Conservation (phyloP, 2,888 invertebrate species). For the Ramazzottius varieornatus region DNA sequence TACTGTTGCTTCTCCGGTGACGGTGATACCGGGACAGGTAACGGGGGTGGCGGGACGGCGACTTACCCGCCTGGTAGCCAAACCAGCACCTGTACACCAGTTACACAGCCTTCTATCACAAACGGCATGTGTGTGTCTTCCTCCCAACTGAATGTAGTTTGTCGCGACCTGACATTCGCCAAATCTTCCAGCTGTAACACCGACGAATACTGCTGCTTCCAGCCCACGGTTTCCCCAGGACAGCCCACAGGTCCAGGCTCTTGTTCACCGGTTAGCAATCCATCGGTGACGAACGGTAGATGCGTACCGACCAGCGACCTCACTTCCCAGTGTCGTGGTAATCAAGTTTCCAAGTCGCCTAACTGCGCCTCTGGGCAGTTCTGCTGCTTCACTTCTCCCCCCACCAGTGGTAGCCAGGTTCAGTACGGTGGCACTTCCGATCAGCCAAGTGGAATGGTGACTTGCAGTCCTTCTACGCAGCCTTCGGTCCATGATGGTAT, state of each 20-base stretch:
- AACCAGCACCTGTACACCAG: not conserved
- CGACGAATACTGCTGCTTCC: conserved; percentile 1
- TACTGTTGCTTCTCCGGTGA: not conserved
- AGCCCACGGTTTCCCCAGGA: too few relatives aligned
- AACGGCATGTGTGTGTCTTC: not conserved
- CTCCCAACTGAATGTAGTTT: not conserved
- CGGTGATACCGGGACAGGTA: too few relatives aligned
- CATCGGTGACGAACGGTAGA: not conserved
- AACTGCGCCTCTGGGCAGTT: not conserved
- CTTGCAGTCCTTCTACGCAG: too few relatives aligned
- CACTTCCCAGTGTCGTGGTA: not conserved
- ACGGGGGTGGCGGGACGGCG: not conserved
- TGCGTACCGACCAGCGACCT: not conserved
- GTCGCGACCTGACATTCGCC: not conserved
- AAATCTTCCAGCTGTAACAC: not conserved
- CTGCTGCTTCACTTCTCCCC: not conserved
- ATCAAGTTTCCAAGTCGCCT: not conserved
- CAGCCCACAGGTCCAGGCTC: not conserved
- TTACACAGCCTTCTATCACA: not conserved
- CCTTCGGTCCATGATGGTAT: too few relatives aligned
- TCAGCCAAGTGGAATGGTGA: not conserved
- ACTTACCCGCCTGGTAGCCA: not conserved
- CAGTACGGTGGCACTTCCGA: not conserved
- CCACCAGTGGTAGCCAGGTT: not conserved
- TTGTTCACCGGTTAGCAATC: not conserved